Percentiles rank a stretch among this genome's conserved stretches.
Evolutionary conservation across 2,888 invertebrate genomes (phyloP).

Genomic region (Psococerastis gibbosa): DNA sequence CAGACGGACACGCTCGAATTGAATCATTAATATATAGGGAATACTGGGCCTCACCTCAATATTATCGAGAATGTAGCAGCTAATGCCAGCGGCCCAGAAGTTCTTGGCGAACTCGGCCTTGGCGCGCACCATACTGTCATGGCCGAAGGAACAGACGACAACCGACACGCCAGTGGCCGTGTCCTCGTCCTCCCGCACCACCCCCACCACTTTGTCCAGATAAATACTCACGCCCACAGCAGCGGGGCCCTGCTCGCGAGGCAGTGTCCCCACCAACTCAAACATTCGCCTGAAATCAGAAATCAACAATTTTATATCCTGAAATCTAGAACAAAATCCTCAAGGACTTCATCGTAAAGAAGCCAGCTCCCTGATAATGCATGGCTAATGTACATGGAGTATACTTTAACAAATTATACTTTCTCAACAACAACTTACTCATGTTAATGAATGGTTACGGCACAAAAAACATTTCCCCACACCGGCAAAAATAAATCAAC

Average conservation of each 20-base stretch:
- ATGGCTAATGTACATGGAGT: no score
- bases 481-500: no score
- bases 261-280: slow-evolving; percentile 23
- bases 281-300: slow-evolving; percentile 26
- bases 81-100: slow-evolving; percentile 53
- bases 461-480: no score
- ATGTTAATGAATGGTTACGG: no score
- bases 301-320: no score
- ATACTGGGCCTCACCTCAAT: slow-evolving; percentile 23
- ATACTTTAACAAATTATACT: no score
- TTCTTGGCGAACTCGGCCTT: slow-evolving; percentile 29
- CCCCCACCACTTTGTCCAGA: slow-evolving; percentile 52
- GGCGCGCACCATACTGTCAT: slow-evolving; percentile 34
- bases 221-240: slow-evolving; percentile 76
- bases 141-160: slow-evolving; percentile 43
- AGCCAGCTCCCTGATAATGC: no score
- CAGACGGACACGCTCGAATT: no score
- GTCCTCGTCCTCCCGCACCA: slow-evolving; percentile 34
- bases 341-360: no score
- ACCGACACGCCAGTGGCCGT: slow-evolving; percentile 35
- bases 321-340: no score
- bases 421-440: no score
- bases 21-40: no score
- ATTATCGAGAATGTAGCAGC: slow-evolving; percentile 39
- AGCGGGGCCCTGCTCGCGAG: slow-evolving; percentile 27